Conservation (phyloP, 2,888 invertebrate genomes). For the Zhuqinia jingwanae region DNA sequence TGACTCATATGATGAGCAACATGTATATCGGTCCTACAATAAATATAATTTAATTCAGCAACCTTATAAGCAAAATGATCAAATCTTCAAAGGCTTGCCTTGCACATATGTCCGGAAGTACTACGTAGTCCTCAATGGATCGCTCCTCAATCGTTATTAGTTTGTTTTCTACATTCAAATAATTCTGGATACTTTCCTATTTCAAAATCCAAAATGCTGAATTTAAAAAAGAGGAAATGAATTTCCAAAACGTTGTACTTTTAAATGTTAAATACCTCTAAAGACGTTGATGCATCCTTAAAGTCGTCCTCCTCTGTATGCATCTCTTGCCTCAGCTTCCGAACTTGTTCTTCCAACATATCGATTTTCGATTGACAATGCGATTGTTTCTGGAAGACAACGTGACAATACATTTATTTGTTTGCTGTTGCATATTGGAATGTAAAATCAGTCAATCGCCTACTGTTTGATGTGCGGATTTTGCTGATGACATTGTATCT, state of each 20-base stretch:
- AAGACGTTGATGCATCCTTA: not conserved
- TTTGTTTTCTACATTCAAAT: slow-evolving; percentile 58
- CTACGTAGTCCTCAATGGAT: slow-evolving; percentile 41
- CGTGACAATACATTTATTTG: too few species aligned
- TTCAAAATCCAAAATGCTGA: not conserved
- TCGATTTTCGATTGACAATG: not conserved
- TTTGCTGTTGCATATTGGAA: too few species aligned
- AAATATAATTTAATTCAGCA: not conserved
- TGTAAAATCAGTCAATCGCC: too few species aligned
- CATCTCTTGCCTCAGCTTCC: slow-evolving; percentile 12
- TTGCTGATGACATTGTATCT: slow-evolving; percentile 42
- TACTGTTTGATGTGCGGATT: slow-evolving; percentile 29
- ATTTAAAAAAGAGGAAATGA: not conserved
- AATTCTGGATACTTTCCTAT: slow-evolving; percentile 54
- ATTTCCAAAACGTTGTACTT: not conserved
- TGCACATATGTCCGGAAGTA: slow-evolving; percentile 37
- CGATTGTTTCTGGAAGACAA: slow-evolving; percentile 25
- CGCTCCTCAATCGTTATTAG: slow-evolving; percentile 59
- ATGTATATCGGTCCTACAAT: slow-evolving; percentile 27
- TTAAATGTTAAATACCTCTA: slow-evolving; percentile 32
- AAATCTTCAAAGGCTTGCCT: not conserved
- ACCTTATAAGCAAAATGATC: not conserved
- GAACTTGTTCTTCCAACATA: slow-evolving; percentile 22
- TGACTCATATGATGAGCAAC: slow-evolving; percentile 1
- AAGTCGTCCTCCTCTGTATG: not conserved